Base-by-base conservation (phyloP, 2,888 invertebrate genomes). In the Saturnia japonica region DNA sequence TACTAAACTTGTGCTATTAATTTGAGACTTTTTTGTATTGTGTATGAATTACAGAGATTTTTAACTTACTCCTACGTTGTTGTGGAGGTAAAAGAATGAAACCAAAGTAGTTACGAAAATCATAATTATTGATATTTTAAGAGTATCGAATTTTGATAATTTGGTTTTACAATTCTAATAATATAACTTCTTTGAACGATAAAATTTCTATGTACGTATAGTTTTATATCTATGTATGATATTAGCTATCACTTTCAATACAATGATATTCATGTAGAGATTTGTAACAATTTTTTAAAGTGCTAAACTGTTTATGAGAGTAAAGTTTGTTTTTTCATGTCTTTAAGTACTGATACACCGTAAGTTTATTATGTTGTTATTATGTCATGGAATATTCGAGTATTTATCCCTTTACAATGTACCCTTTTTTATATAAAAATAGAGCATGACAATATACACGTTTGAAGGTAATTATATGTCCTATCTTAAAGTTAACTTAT, bases 1-100 rank as follows among this genome's bases (percentile, higher is more conserved):
- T 75, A 76, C 72, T 67, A 70, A 74, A 76, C 72, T 67, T 71
- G 74, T 74, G 74, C 77, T 79, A 81, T 83, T 81, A 84, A 81
- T 82, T 80, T 82, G 82, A 81, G 82, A 81, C 82, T 80, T 76
- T 78, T 79, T 79, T 77, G 34, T 4, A 34, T 47, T 47, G 74
- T 76, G 72, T 73, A 73, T n/a, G n/a, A 69, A 72, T 72, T 68
- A 69, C 72, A 75, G 9, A 54, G 22, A 22, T 22, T n/a, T 54
- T 60, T 60, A 60, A 28, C 14, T 60, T 60, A 60, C 25, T 60
- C 57, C 28, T 60, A 60, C 28, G 57, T 25, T 28, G 28, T 28
- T n/a, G 12, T 25, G 25, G 57, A 60, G 14, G 57, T 28, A 28
- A 25, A 28, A 28, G 57, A 60, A 60, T 60, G 28, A 28, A 25